Conservation (phyloP, 2,113 vertebrate species). For the Solea solea region DNA sequence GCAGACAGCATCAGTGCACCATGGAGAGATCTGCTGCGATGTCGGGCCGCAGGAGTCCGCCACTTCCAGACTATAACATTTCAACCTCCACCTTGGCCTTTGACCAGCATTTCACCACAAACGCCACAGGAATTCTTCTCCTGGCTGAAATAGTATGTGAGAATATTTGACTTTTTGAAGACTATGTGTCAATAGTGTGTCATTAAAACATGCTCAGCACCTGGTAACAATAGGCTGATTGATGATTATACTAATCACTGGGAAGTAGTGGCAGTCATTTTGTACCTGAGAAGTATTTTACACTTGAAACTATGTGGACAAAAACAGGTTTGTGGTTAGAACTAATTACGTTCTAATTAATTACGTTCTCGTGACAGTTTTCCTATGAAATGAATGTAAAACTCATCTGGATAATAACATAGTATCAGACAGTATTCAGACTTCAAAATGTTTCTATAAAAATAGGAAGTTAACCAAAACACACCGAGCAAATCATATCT, state of each 20-base stretch:
- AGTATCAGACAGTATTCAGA: neutral
- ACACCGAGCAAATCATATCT: slow-evolving; percentile 48
- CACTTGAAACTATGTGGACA: neutral
- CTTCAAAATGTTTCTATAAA: slow-evolving; percentile 18
- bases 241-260: neutral
- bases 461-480: slow-evolving; percentile 63
- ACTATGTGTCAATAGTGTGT: neutral
- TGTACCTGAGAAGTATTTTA: neutral
- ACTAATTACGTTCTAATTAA: too few species aligned
- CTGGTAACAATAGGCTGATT: neutral
- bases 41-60: slow-evolving; percentile 24
- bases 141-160: slow-evolving; percentile 79
- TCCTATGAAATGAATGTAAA: neutral
- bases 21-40: slow-evolving; percentile 49
- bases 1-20: slow-evolving; percentile 17
- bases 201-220: neutral
- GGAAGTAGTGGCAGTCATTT: neutral
- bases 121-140: slow-evolving; percentile 62
- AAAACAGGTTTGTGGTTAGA: too few species aligned
- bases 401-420: too few species aligned
- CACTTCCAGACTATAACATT: slow-evolving; percentile 43
- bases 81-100: slow-evolving; percentile 72
- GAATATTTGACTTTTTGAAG: slow-evolving; percentile 3
- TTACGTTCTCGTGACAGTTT: too few species aligned
- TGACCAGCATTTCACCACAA: slow-evolving; percentile 70